Evolutionary conservation across 2,888 invertebrate species (phyloP), one percentile per base, ranked within the genome.

Genomic region (Pandemis heparana): DNA sequence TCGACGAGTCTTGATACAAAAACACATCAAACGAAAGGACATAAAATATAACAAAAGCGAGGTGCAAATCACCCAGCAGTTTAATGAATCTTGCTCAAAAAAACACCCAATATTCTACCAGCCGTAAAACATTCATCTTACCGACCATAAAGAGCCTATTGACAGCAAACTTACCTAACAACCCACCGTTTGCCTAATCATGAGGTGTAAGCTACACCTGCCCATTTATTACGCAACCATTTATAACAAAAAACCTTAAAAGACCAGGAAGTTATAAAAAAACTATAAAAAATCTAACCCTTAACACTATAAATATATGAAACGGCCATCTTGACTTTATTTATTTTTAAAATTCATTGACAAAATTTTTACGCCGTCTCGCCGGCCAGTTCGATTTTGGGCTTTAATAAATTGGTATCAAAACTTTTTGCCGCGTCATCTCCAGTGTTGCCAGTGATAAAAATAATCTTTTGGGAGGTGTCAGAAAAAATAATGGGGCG

Each of bases 121-220:
- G 77, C 64, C 75, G 77, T 81, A 82, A 82, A 82, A 76, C 68
- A 75, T 78, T 80, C 75, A 84, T 67, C 84, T 81, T 82, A 81
- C 85, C 82, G 85, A 70, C 79, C 78, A 75, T 84, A 87, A 86
- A 88, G 79, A 82, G 77, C 75, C 77, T 83, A 87, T 88, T 89
- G 87, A 89, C 88, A 87, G 83, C 80, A 80, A 82, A 79, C 76
- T 75, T 78, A 77, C 73, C 81, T 82, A 84, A 83, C 85, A 82
- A 82, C 85, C 88, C 81, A 83, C 86, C 85, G 85, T 89, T 87
- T 85, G 87, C 87, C 91, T 89, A 90, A 93, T 92, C 90, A 91
- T 89, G 86, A 87, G 87, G 82, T 84, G 85, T 82, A 83, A 85
- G 82, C 82, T 87, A 83, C 93, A 94, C 93, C 94, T 94, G 94